Evolutionary conservation across 2,113 vertebrate genomes (phyloP).

Genomic region (Forbesichthys papilliferus): DNA sequence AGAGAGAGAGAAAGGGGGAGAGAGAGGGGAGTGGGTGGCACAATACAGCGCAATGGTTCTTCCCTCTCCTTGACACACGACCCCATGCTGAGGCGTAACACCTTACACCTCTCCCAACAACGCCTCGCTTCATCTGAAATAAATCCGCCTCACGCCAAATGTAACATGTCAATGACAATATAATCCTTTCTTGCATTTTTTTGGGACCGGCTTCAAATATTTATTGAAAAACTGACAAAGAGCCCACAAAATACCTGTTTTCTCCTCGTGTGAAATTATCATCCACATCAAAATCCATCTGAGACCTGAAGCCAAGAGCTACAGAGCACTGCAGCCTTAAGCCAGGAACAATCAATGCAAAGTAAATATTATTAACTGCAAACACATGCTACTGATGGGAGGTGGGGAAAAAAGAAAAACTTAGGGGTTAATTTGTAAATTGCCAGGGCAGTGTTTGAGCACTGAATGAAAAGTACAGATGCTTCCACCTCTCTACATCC

Average conservation of each 20-base stretch:
- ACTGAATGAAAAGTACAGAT: neutral
- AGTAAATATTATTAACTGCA: constrained; percentile 51
- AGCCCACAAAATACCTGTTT: constrained; percentile 8
- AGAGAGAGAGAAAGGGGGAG: neutral
- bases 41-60: constrained; percentile 14
- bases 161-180: neutral
- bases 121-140: neutral
- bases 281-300: constrained; percentile 7
- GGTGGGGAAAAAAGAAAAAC: neutral
- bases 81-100: constrained; percentile 29
- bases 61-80: constrained; percentile 30
- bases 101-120: constrained; percentile 15
- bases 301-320: constrained; percentile 13
- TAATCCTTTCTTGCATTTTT: neutral
- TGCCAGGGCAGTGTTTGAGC: neutral
- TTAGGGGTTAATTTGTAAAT: constrained; percentile 22
- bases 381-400: constrained; percentile 33
- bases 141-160: neutral
- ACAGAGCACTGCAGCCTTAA: neutral
- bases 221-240: neutral
- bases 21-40: neutral
- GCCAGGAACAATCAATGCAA: constrained; percentile 41
- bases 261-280: constrained; percentile 18
- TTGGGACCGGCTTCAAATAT: constrained; percentile 4
- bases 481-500: neutral